Conservation (phyloP, 2,888 invertebrate species). For the Euphydryas editha region DNA sequence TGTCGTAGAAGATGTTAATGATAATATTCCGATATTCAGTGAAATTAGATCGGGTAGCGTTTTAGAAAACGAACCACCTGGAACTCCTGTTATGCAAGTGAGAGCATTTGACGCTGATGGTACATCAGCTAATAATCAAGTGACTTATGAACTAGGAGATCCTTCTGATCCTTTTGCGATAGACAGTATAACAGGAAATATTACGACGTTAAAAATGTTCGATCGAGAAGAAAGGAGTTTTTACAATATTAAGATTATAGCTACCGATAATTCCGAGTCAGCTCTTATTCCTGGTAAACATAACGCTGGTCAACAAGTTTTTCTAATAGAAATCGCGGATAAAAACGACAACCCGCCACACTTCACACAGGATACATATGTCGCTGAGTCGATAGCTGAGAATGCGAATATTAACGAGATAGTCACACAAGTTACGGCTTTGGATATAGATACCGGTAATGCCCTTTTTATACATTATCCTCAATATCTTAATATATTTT, state of each 20-base stretch:
- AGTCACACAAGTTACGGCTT: conserved; percentile 94
- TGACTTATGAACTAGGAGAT: conserved; percentile 89
- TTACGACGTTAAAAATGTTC: conserved; percentile 91
- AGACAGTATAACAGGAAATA: conserved; percentile 93
- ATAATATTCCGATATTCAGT: conserved; percentile 94
- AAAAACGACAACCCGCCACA: conserved; percentile 97
- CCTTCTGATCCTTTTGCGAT: conserved; percentile 91
- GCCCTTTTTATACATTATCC: background rate
- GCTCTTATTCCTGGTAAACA: conserved; percentile 86
- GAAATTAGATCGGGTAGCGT: conserved; percentile 92
- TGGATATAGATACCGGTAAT: conserved; percentile 92
- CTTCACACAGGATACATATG: conserved; percentile 90
- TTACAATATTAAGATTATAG: conserved; percentile 95
- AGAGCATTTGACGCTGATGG: conserved; percentile 94
- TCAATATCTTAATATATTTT: background rate
- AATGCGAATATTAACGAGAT: conserved; percentile 92
- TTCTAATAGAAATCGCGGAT: conserved; percentile 96
- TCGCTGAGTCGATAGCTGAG: conserved; percentile 90
- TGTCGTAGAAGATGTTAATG: conserved; percentile 93
- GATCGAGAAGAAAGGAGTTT: conserved; percentile 93
- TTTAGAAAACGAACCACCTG: conserved; percentile 91
- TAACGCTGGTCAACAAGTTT: conserved; percentile 91
- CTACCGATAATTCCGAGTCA: conserved; percentile 95
- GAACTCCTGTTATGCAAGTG: conserved; percentile 94
- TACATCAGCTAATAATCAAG: conserved; percentile 91